A percentile compares a stretch with the other conserved stretches of the same genome.
These are phyloP conservation scores for Epinotia brunnichana DNA, from an alignment of 2,888 invertebrate species.

Conservation along the genomic window DNA sequence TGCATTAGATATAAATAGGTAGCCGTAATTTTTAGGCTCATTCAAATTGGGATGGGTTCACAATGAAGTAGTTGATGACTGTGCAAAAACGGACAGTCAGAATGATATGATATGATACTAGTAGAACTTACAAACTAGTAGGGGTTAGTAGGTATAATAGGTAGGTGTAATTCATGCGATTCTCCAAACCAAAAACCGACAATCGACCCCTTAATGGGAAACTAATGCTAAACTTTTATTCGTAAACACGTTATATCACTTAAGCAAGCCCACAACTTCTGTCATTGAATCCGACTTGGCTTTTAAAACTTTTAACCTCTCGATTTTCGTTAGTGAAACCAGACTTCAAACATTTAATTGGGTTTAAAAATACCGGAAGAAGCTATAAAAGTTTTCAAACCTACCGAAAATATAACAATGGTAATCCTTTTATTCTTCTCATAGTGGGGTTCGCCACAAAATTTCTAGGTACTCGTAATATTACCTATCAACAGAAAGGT, in stretches of 20 bases:
- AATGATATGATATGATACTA: no score
- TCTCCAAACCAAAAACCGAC: conserved; percentile 1
- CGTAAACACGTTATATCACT: conserved; percentile 40
- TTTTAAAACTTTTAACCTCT: conserved; percentile 37
- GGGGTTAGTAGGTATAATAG: no score
- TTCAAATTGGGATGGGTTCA: no score
- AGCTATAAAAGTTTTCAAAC: background rate
- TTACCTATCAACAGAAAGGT: no score
- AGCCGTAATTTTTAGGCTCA: no score
- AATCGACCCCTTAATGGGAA: conserved; percentile 9
- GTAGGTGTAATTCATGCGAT: background rate
- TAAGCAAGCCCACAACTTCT: conserved; percentile 19
- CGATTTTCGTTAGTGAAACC: conserved; percentile 20
- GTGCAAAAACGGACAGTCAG: no score
- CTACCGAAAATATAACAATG: background rate
- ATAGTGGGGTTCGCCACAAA: background rate
- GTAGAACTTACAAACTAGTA: no score
- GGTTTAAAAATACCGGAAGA: conserved; percentile 13
- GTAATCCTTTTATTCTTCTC: background rate
- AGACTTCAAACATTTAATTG: conserved; percentile 25
- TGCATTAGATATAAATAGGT: no score
- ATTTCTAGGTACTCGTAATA: background rate
- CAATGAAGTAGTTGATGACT: no score
- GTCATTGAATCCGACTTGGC: conserved; percentile 35
- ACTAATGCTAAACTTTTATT: conserved; percentile 35